A percentile compares a stretch with the other conserved stretches of the same genome.
phyloP scores from a whole-genome alignment of 2,888 invertebrate genomes.

The Amaurobius ferox region DNA sequence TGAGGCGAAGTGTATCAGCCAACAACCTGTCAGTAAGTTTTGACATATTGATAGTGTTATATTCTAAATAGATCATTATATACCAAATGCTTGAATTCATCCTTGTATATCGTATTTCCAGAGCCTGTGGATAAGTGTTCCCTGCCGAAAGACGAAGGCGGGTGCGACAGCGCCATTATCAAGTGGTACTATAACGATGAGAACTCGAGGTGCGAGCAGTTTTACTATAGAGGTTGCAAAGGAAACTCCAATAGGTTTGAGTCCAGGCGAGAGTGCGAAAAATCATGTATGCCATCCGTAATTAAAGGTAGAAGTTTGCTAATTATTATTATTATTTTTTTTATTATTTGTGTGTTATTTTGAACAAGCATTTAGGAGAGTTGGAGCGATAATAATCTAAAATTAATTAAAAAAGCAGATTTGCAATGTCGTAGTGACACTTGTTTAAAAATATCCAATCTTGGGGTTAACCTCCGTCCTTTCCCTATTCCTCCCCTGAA shows the following conservation, averaged over 20 bases:
- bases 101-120: conserved; percentile 5
- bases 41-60: too few species aligned
- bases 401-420: too few species aligned
- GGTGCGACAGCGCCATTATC: conserved; percentile 87
- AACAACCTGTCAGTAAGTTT: conserved; percentile 38
- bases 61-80: too few species aligned
- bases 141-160: conserved; percentile 88
- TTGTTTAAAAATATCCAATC: too few species aligned
- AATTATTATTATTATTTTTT: too few species aligned
- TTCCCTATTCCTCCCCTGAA: too few species aligned
- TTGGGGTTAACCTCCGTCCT: too few species aligned
- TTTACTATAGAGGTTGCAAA: conserved; percentile 92
- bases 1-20: conserved; percentile 72
- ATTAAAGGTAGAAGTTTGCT: conserved; percentile 27
- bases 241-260: conserved; percentile 94
- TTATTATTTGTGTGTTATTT: too few species aligned
- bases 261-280: conserved; percentile 86
- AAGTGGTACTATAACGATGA: conserved; percentile 90
- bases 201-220: conserved; percentile 86
- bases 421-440: too few species aligned
- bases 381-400: too few species aligned
- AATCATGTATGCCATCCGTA: conserved; percentile 80
- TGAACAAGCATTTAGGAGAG: too few species aligned
- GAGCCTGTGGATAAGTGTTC: conserved; percentile 80
- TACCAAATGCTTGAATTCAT: too few species aligned